Evolutionary conservation across 1,140 invertebrate genomes (phyloP).

Genomic region (Bombus vancouverensis): DNA sequence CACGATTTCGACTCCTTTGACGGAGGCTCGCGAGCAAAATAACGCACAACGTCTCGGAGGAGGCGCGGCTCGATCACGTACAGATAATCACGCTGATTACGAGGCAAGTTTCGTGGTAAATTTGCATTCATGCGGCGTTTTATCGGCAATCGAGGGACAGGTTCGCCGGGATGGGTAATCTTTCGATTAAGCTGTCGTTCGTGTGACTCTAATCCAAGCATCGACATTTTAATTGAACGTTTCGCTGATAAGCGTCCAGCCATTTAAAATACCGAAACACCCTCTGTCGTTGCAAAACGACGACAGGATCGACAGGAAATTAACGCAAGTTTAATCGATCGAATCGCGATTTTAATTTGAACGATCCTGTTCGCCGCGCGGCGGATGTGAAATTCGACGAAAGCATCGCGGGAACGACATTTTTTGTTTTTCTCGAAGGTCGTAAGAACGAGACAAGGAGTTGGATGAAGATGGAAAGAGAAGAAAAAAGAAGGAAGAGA

Average conservation of each 20-base stretch:
- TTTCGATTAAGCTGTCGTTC: conserved; percentile 38
- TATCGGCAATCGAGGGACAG: conserved; percentile 18
- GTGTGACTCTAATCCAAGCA: conserved; percentile 31
- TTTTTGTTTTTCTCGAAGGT: conserved; percentile 4
- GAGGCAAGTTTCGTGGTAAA: conserved; percentile 37
- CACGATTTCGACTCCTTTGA: conserved; percentile 31
- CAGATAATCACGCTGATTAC: conserved; percentile 44
- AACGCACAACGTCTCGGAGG: neutral
- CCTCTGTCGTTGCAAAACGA: neutral
- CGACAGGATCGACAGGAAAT: conserved; percentile 14
- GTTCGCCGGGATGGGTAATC: conserved; percentile 28
- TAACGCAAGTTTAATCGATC: conserved; percentile 23
- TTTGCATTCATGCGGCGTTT: conserved; percentile 46
- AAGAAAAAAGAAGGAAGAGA: neutral
- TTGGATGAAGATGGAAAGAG: neutral
- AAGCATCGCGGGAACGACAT: neutral
- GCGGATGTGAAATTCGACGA: neutral
- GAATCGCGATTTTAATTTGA: neutral
- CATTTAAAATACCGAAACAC: conserved; percentile 27
- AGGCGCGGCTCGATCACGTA: neutral
- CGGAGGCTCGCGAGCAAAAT: neutral
- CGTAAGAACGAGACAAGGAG: neutral
- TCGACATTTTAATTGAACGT: conserved; percentile 39
- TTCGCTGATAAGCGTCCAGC: conserved; percentile 8
- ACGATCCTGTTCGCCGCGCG: neutral